Conservation (phyloP, 2,113 vertebrate species). For the Lethenteron reissneri region DNA sequence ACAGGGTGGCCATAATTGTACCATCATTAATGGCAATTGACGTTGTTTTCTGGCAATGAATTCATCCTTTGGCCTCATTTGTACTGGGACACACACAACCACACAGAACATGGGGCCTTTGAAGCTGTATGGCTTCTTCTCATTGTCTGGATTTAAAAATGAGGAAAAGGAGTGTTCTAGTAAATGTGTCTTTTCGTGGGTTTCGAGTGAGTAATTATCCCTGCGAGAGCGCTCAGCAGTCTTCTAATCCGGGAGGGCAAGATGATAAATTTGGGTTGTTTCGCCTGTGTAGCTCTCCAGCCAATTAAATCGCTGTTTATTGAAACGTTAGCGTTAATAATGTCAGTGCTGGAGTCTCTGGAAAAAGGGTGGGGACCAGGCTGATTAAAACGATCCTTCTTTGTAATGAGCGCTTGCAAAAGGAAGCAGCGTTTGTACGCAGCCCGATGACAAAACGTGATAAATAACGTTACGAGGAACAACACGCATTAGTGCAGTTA, state of each 20-base stretch:
- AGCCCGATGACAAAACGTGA: conserved; percentile 5
- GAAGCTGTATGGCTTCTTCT: no score
- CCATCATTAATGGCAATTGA: no score
- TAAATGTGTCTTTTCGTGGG: not conserved
- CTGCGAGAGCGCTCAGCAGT: conserved; percentile 1
- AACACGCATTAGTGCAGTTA: conserved; percentile 6
- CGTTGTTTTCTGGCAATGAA: no score
- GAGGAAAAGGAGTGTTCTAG: conserved; percentile 1
- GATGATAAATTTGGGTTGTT: conserved; percentile 6
- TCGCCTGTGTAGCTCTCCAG: conserved; percentile 1
- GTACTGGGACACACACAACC: no score
- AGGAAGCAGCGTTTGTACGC: not conserved
- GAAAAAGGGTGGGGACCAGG: conserved; percentile 1
- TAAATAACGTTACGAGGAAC: conserved; percentile 1
- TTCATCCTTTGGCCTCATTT: no score
- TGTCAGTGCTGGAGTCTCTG: conserved; percentile 2
- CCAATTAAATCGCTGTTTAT: conserved; percentile 6
- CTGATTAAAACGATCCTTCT: conserved; percentile 7
- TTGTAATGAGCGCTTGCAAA: conserved; percentile 4
- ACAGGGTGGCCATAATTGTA: no score
- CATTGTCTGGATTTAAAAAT: no score
- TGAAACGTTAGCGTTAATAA: conserved; percentile 6
- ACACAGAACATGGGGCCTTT: no score
- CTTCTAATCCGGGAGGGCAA: conserved; percentile 1
- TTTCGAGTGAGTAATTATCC: conserved; percentile 4